phyloP scores from a whole-genome alignment of 2,113 vertebrate species.

The Tapirus terrestris region DNA sequence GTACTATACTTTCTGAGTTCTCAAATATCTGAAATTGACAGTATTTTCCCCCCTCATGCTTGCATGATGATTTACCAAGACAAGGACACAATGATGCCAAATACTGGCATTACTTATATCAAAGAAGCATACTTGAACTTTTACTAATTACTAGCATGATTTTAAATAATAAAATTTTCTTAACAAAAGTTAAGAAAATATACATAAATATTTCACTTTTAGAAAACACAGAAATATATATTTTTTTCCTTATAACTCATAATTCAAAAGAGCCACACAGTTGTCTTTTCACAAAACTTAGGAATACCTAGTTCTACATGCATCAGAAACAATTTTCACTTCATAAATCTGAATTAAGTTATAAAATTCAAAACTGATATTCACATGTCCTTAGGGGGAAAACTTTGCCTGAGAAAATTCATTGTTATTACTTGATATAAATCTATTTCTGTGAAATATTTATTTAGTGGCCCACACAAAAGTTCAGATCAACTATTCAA shows the following conservation, averaged over 20 bases:
- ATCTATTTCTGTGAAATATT: not conserved
- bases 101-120: not conserved
- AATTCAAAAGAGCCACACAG: not conserved
- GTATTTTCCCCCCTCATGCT: not conserved
- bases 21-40: not conserved
- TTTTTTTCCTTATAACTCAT: not conserved
- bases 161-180: not conserved
- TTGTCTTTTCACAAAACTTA: not conserved
- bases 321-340: not conserved
- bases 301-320: not conserved
- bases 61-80: not conserved
- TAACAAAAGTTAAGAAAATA: not conserved
- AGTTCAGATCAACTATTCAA: slow-evolving; percentile 19
- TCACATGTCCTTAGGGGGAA: not conserved
- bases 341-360: slow-evolving; percentile 16
- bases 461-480: not conserved
- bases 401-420: not conserved
- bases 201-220: not conserved
- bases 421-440: slow-evolving; percentile 28
- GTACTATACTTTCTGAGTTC: not conserved
- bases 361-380: slow-evolving; percentile 21
- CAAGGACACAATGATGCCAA: not conserved
- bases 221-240: not conserved
- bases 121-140: not conserved
- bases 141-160: not conserved